Percentiles rank a stretch among this genome's conserved stretches.
These are phyloP conservation scores for Harpegnathos saltator DNA, from an alignment of 1,140 invertebrate species.

Conservation along the genomic window DNA sequence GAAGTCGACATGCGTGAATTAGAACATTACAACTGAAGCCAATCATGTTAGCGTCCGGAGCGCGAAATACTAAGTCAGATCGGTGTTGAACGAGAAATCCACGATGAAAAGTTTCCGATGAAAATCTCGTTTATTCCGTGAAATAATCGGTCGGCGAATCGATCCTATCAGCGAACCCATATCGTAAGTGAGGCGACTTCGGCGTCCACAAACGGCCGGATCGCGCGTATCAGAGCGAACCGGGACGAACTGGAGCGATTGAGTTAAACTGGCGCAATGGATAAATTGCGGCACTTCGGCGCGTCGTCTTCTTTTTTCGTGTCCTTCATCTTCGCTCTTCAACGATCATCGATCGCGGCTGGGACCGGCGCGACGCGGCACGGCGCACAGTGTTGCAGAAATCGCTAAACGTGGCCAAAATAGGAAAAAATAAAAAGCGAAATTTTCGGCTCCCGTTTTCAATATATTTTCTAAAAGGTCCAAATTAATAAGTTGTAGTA, in stretches of 20 bases:
- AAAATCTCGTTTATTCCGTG: constrained; percentile 1
- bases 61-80: background rate
- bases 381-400: too few relatives aligned
- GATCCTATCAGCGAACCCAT: background rate
- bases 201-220: constrained; percentile 35
- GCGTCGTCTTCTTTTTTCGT: constrained; percentile 57
- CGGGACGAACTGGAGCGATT: constrained; percentile 72
- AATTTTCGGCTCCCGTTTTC: too few relatives aligned
- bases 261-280: constrained; percentile 79
- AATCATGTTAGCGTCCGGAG: background rate
- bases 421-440: too few relatives aligned
- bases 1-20: too few relatives aligned
- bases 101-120: background rate
- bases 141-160: constrained; percentile 25
- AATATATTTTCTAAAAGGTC: too few relatives aligned
- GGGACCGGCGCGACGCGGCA: constrained; percentile 11
- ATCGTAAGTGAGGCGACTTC: constrained; percentile 18
- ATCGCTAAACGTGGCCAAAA: too few relatives aligned
- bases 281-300: constrained; percentile 76
- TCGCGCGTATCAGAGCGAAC: constrained; percentile 37
- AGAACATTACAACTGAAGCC: too few relatives aligned
- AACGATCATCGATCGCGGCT: constrained; percentile 38
- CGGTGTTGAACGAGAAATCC: background rate
- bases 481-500: too few relatives aligned
- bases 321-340: constrained; percentile 46